phyloP scores from a whole-genome alignment of 2,113 vertebrate genomes.

The Campylomormyrus numenius region DNA sequence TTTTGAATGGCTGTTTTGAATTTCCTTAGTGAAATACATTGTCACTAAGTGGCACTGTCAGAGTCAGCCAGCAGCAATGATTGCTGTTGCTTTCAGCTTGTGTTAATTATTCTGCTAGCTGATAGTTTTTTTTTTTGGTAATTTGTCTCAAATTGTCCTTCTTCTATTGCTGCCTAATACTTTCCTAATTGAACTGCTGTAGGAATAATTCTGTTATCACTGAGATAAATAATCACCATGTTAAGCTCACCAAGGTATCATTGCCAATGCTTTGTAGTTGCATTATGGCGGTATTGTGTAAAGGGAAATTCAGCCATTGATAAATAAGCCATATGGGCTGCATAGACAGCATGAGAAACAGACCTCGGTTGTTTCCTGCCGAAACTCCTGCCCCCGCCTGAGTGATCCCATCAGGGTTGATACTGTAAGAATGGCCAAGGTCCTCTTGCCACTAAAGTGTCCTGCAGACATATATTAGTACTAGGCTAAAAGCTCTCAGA shows the following conservation, averaged over 20 bases:
- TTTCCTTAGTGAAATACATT: background rate
- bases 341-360: background rate
- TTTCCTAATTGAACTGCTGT: background rate
- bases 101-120: background rate
- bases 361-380: background rate
- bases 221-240: background rate
- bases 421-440: background rate
- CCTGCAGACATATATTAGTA: background rate
- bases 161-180: background rate
- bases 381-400: background rate
- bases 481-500: background rate
- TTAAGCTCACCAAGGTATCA: background rate
- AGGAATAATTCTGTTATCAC: background rate
- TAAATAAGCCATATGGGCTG: background rate
- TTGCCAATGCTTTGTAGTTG: background rate
- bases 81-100: background rate
- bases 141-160: background rate
- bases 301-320: background rate
- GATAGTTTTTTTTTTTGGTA: background rate
- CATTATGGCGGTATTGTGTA: background rate
- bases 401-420: background rate
- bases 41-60: background rate
- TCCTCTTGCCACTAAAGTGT: background rate
- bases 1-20: constrained; percentile 7
- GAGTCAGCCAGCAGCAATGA: background rate